Percentiles rank a stretch among this genome's conserved stretches.
Conservation (phyloP, 2,888 invertebrate species). For the Acleris emargana region DNA sequence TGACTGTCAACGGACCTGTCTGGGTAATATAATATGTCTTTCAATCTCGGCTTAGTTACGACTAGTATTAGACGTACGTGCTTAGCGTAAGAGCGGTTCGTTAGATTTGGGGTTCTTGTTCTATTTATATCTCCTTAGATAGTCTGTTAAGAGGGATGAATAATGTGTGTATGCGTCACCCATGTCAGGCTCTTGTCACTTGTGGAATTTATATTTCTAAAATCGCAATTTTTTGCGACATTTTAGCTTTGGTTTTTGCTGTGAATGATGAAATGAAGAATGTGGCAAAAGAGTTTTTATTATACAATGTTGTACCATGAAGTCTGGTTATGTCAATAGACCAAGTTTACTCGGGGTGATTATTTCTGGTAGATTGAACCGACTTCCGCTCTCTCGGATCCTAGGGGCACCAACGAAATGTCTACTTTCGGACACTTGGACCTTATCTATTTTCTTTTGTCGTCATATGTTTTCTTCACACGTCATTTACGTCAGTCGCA, state of each 20-base stretch:
- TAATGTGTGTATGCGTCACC: not conserved
- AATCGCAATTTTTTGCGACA: too few species aligned
- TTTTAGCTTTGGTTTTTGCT: too few species aligned
- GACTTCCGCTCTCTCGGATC: not conserved
- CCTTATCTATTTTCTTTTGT: too few species aligned
- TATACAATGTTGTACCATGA: not conserved
- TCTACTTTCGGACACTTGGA: not conserved
- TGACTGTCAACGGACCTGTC: slow-evolving; percentile 17
- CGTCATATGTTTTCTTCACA: too few species aligned
- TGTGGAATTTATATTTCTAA: too few species aligned
- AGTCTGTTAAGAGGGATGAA: not conserved
- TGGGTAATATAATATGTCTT: slow-evolving; percentile 25
- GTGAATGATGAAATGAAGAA: too few species aligned
- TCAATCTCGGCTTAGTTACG: slow-evolving; percentile 11
- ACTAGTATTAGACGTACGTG: slow-evolving; percentile 4
- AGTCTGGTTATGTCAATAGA: slow-evolving; percentile 15
- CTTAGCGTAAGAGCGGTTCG: not conserved
- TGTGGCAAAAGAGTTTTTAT: too few species aligned
- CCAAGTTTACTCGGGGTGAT: not conserved
- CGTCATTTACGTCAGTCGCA: too few species aligned
- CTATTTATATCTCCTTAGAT: not conserved
- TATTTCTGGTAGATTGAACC: slow-evolving; percentile 9
- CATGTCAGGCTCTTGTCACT: too few species aligned
- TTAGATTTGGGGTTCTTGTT: not conserved
- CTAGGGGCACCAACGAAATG: not conserved